phyloP scores from a whole-genome alignment of 2,113 vertebrate species.

The Hipposideros armiger region DNA sequence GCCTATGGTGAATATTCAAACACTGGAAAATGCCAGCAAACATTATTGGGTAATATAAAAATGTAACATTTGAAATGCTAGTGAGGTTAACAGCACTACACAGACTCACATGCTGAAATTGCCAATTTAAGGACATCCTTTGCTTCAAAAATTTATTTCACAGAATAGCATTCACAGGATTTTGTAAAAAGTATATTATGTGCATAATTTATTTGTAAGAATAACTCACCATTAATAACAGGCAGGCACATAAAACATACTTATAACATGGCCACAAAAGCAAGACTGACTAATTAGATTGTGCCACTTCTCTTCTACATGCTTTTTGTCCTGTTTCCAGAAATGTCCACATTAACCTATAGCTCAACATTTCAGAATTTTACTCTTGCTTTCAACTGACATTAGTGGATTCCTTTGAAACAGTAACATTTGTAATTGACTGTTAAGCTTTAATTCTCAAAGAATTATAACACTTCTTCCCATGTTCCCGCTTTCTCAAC shows the following conservation, averaged over 20 bases:
- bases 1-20: constrained; percentile 34
- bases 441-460: constrained; percentile 31
- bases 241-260: neutral
- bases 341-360: constrained; percentile 6
- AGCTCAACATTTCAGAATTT: neutral
- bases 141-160: constrained; percentile 52
- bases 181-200: neutral
- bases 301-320: constrained; percentile 1
- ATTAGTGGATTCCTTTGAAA: constrained; percentile 49
- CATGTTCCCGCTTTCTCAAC: constrained; percentile 44
- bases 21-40: constrained; percentile 24
- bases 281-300: constrained; percentile 22
- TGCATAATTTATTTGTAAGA: constrained; percentile 40
- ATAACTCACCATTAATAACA: constrained; percentile 38
- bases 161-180: constrained; percentile 5
- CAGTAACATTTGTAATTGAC: constrained; percentile 22
- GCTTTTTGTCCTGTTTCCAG: neutral
- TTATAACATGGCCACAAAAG: neutral
- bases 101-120: neutral
- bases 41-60: constrained; percentile 51
- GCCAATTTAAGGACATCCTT: constrained; percentile 44
- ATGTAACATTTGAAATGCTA: constrained; percentile 39
- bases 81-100: neutral
- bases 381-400: constrained; percentile 36
- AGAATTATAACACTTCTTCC: constrained; percentile 20